These are phyloP conservation scores for Plecotus auritus DNA, from an alignment of 2,113 vertebrate species.

Conservation along the genomic window DNA sequence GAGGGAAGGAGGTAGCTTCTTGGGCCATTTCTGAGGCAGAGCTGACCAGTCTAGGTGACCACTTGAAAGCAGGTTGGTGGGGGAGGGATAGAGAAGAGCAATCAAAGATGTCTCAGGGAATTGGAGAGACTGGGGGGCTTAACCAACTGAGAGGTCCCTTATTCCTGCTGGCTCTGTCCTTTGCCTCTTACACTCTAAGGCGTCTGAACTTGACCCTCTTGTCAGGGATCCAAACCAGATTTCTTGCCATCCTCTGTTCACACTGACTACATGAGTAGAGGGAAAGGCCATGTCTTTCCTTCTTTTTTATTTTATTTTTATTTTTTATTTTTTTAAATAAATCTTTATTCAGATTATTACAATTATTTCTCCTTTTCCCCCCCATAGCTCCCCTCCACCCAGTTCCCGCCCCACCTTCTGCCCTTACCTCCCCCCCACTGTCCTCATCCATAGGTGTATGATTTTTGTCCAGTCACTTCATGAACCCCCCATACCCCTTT, in stretches of 20 bases:
- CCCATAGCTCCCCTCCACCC: no score
- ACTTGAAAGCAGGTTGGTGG: neutral
- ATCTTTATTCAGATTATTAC: no score
- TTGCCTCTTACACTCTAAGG: neutral
- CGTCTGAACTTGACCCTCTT: neutral
- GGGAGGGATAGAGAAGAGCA: neutral
- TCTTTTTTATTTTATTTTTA: no score
- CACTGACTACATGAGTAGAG: neutral
- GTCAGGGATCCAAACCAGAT: neutral
- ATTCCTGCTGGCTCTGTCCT: neutral
- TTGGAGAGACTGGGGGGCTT: neutral
- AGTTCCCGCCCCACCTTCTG: no score
- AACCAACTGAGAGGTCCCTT: neutral
- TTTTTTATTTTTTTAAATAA: no score
- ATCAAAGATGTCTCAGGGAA: neutral
- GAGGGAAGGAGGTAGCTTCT: neutral
- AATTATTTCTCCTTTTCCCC: no score
- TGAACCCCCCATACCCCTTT: no score
- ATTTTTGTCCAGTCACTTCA: no score
- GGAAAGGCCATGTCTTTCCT: neutral
- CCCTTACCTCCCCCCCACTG: no score
- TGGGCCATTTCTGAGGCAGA: neutral
- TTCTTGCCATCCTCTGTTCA: neutral
- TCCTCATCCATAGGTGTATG: no score
- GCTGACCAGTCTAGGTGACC: neutral